A percentile compares a stretch with the other conserved stretches of the same genome.
phyloP scores from a whole-genome alignment of 2,113 vertebrate genomes.

The Leiothrix lutea region DNA sequence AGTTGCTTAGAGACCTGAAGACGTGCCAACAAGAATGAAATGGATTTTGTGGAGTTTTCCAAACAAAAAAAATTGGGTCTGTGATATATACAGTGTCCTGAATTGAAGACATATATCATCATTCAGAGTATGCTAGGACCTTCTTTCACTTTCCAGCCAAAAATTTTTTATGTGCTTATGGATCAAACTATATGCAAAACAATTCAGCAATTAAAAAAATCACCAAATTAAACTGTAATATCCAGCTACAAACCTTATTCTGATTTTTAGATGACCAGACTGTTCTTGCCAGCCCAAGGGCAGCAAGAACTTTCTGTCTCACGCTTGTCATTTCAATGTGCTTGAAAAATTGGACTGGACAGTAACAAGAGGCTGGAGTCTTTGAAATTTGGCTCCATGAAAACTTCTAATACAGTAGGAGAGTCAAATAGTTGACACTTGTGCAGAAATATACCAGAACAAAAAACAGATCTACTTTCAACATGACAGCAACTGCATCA shows the following conservation, averaged over 20 bases:
- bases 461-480: background rate
- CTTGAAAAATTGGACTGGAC: slow-evolving; percentile 5
- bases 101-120: background rate
- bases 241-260: background rate
- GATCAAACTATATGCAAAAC: background rate
- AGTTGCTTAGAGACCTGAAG: background rate
- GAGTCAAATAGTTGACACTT: background rate
- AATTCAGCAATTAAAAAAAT: background rate
- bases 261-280: slow-evolving; percentile 7
- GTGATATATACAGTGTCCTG: background rate
- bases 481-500: background rate
- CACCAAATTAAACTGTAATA: background rate
- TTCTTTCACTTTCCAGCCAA: background rate
- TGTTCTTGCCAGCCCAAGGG: background rate
- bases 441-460: background rate
- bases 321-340: background rate
- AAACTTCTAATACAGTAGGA: background rate
- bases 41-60: background rate
- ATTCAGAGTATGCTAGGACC: background rate
- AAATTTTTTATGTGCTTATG: background rate
- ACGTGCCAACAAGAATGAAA: background rate
- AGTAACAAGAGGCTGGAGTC: background rate
- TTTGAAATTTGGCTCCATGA: background rate
- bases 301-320: background rate
- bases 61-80: background rate